Conservation (phyloP, 2,113 vertebrate genomes). For the Telmatochromis sp. region DNA sequence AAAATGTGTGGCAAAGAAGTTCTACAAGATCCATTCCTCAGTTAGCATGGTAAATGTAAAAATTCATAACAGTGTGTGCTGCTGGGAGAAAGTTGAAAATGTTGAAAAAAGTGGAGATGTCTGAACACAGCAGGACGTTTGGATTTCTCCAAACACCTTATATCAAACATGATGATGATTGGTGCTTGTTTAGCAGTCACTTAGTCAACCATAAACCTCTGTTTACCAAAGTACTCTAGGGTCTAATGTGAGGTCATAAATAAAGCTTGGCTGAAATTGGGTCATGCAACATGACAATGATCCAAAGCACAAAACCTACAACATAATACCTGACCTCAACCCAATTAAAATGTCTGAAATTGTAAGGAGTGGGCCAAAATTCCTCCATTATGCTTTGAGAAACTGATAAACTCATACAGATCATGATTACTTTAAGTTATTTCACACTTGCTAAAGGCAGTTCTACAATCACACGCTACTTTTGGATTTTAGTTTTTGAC, state of each 20-base stretch:
- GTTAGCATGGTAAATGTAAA: neutral
- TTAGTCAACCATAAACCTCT: neutral
- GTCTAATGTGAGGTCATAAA: neutral
- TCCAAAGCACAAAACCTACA: neutral
- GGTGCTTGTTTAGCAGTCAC: neutral
- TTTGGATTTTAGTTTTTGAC: neutral
- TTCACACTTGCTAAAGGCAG: neutral
- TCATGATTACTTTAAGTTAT: neutral
- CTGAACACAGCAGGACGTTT: neutral
- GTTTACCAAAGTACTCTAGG: neutral
- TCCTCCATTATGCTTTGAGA: neutral
- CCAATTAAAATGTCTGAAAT: neutral
- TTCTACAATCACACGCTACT: neutral
- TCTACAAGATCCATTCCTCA: neutral
- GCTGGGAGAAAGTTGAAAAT: neutral
- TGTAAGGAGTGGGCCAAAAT: neutral
- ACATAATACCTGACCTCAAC: neutral
- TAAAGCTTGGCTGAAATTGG: neutral
- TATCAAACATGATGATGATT: neutral
- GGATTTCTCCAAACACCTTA: neutral
- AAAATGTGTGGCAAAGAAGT: neutral
- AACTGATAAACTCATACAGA: neutral
- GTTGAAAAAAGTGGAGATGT: neutral
- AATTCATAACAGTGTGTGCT: neutral
- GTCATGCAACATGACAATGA: neutral